A percentile compares a stretch with the other conserved stretches of the same genome.
Evolutionary conservation across 92 coral and sea anemone species (phyloP).

Genomic region (Zoanthus gigantus): DNA sequence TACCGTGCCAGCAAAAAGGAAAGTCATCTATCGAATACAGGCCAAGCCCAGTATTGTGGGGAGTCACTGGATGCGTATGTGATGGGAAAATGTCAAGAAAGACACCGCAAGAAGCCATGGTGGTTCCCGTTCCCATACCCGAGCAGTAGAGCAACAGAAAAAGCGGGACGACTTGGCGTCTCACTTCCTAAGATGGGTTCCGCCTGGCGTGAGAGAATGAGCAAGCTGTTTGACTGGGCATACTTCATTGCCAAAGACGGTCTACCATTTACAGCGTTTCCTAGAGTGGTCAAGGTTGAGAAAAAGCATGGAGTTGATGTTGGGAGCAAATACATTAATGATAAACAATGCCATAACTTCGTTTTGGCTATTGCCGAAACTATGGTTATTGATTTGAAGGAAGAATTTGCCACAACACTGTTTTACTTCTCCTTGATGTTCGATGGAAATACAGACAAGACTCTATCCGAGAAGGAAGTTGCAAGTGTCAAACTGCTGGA

Average conservation of each 20-base stretch:
- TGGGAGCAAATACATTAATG: constrained; percentile 11
- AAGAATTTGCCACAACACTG: background rate
- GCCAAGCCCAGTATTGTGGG: constrained; percentile 10
- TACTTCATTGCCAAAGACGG: constrained; percentile 15
- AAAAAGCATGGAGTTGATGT: background rate
- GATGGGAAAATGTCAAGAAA: constrained; percentile 11
- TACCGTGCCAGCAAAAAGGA: background rate
- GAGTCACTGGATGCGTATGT: constrained; percentile 14
- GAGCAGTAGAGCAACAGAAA: constrained; percentile 34
- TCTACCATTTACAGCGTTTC: constrained; percentile 30
- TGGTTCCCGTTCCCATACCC: constrained; percentile 14
- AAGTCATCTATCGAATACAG: constrained; percentile 1
- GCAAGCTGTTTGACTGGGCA: constrained; percentile 42
- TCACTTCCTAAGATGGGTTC: constrained; percentile 6
- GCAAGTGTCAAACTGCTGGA: constrained; percentile 11
- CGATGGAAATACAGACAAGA: constrained; percentile 26
- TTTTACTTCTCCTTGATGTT: background rate
- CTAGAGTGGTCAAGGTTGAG: background rate
- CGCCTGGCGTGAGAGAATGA: constrained; percentile 12
- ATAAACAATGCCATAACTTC: constrained; percentile 25
- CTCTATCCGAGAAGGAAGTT: constrained; percentile 19
- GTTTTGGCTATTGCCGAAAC: constrained; percentile 21
- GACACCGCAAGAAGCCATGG: constrained; percentile 27
- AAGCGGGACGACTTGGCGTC: constrained; percentile 7
- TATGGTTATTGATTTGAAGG: background rate